phyloP scores from a whole-genome alignment of 2,797 vertebrate genomes.

The Podarcis lilfordi region DNA sequence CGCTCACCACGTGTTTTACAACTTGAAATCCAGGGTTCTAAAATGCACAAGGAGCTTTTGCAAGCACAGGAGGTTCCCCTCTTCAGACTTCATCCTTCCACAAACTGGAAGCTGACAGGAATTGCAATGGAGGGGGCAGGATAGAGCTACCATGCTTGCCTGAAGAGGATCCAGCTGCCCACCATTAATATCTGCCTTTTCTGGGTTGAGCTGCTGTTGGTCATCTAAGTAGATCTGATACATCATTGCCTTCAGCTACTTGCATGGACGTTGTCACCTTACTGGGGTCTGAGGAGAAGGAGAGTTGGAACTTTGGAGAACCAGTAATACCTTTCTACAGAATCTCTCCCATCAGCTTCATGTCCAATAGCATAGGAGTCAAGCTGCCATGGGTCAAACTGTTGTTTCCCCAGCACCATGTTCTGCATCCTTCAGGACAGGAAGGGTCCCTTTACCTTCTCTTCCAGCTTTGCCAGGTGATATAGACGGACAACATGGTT shows the following conservation, averaged over 20 bases:
- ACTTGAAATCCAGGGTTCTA: too few species aligned
- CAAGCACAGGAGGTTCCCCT: background rate
- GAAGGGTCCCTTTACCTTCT: too few species aligned
- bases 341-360: background rate
- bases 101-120: too few species aligned
- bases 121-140: too few species aligned
- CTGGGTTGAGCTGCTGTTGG: background rate
- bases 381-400: background rate
- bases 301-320: background rate
- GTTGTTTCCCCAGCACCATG: background rate
- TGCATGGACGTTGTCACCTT: background rate
- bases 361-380: too few species aligned
- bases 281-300: background rate
- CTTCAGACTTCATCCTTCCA: background rate
- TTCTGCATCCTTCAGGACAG: background rate
- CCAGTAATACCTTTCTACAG: background rate
- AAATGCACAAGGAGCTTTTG: too few species aligned
- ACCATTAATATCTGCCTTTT: background rate
- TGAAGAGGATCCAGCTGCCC: background rate
- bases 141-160: too few species aligned
- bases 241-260: background rate
- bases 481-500: background rate
- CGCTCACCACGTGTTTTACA: too few species aligned
- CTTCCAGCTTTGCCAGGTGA: background rate
- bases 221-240: too few species aligned